These are phyloP conservation scores for Chaetophractus vellerosus DNA, from an alignment of 2,797 vertebrate species.

Conservation along the genomic window DNA sequence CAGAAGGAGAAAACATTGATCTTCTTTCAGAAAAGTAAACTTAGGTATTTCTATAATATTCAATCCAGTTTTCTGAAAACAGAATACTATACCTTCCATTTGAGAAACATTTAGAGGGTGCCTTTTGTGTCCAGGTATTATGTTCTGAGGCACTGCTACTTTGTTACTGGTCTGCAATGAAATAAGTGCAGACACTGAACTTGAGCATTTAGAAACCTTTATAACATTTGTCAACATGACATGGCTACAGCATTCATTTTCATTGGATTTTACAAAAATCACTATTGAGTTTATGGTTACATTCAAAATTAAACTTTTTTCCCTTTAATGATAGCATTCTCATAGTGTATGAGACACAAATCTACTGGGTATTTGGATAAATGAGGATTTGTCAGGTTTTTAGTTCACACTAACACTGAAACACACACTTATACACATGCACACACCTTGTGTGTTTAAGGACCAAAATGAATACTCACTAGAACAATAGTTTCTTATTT, in stretches of 20 bases:
- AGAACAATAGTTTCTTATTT: slow-evolving; percentile 81
- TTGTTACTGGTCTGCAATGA: not conserved
- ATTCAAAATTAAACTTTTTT: slow-evolving; percentile 59
- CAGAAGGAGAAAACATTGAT: not conserved
- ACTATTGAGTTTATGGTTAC: not conserved
- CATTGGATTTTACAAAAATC: not conserved
- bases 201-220: not conserved
- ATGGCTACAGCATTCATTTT: not conserved
- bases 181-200: not conserved
- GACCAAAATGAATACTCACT: slow-evolving; percentile 78
- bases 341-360: slow-evolving; percentile 55
- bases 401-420: slow-evolving; percentile 1
- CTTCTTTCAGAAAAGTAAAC: slow-evolving; percentile 40
- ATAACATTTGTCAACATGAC: no score
- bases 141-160: not conserved
- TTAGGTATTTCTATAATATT: slow-evolving; percentile 18
- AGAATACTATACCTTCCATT: slow-evolving; percentile 25
- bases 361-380: not conserved
- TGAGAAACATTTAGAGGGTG: not conserved
- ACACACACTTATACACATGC: not conserved
- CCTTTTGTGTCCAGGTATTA: not conserved
- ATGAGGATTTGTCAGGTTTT: slow-evolving; percentile 61
- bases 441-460: slow-evolving; percentile 47
- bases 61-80: slow-evolving; percentile 14
- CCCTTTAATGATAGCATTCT: not conserved